Evolutionary conservation across 2,797 vertebrate genomes (phyloP), one percentile per base, ranked within the genome.

Genomic region (Naso thynnoides): DNA sequence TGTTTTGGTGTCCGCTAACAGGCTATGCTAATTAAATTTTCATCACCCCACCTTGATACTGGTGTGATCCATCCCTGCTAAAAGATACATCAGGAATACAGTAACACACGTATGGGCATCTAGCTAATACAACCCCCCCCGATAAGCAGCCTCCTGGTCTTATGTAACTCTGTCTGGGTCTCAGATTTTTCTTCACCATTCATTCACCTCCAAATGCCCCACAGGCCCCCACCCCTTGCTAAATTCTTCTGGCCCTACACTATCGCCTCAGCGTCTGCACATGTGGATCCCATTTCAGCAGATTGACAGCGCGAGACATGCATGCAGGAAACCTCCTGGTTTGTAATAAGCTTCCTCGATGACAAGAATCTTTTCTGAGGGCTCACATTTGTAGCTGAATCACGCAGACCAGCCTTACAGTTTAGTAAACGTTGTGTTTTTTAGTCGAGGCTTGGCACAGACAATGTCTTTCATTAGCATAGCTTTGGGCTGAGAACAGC

Each of bases 1-100:
- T 81, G 73, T 78, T 72, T 71, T 77, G 88, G 88, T 93, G 91
- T 94, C 88, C 76, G 59, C 65, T 93, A 82, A 89, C 89, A 78
- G 82, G 62, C 82, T 70, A 29, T 56, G 27, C 78, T 87, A 41
- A 84, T 94, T 74, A 93, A 94, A 93, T 88, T 91, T 94, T 94
- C 16, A 95, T 86, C 74, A 27, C 59, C 75, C 29, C 44, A 55
- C 26, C 15, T 66, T 66, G 85, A 79, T 83, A 61, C 65, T 44
- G 61, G 67, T 78, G 60, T 71, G 76, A 87, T 71, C 81, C 57
- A 24, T 82, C 60, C 75, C 84, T 75, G 79, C 33, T 87, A 69
- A 91, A 90, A 89, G 77, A 87, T 70, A 88, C 78, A 90, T 76
- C 62, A 85, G 78, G 70, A 85, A 76, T 75, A 83, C 29, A 21